Percentiles rank a stretch among this genome's conserved stretches.
Conservation (phyloP, 2,797 vertebrate species). For the Crocodylus rhombifer region DNA sequence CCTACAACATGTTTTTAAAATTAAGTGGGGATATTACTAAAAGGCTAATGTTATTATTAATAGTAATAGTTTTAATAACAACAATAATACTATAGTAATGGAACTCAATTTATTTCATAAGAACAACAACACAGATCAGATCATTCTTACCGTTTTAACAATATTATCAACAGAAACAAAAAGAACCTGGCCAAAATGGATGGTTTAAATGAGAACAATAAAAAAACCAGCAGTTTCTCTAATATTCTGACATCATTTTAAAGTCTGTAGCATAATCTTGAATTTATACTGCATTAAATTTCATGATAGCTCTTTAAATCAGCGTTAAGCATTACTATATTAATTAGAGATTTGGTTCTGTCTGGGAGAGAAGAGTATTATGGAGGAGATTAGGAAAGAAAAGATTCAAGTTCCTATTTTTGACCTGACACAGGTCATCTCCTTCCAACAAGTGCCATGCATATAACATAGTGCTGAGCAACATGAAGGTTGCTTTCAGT, state of each 20-base stretch:
- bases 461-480: not conserved
- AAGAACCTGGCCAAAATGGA: not conserved
- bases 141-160: conserved; percentile 17
- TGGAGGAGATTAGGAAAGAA: not conserved
- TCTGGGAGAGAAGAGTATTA: not conserved
- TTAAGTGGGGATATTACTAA: conserved; percentile 27
- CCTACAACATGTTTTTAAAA: conserved; percentile 26
- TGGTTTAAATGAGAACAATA: not conserved
- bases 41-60: conserved; percentile 32
- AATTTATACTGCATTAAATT: not conserved
- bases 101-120: conserved; percentile 10
- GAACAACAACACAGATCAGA: not conserved
- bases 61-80: not conserved
- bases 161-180: not conserved
- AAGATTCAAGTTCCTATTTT: not conserved
- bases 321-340: not conserved
- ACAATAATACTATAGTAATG: not conserved
- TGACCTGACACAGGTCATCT: not conserved
- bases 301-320: not conserved
- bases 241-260: not conserved
- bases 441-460: not conserved
- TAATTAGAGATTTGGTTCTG: not conserved
- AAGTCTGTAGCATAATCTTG: not conserved
- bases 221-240: not conserved
- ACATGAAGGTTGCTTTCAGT: not conserved